These are phyloP conservation scores for Penelope pileata DNA, from an alignment of 2,113 vertebrate genomes.

Conservation along the genomic window DNA sequence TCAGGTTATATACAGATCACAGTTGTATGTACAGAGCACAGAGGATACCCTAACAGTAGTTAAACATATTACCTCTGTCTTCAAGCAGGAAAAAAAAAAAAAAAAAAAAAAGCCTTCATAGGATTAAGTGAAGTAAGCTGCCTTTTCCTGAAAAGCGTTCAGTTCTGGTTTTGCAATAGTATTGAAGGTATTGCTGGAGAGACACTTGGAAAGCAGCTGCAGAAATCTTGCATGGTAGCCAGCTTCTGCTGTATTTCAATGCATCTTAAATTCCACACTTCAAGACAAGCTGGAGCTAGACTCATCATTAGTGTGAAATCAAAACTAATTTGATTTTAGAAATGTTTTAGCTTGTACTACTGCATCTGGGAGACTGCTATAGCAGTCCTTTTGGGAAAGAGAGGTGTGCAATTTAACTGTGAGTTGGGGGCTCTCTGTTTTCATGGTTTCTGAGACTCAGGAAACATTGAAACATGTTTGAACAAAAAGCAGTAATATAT, in stretches of 20 bases:
- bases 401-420: neutral
- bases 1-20: neutral
- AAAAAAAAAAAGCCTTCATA: neutral
- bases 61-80: neutral
- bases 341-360: neutral
- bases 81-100: neutral
- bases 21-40: neutral
- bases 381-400: neutral
- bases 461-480: neutral
- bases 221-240: neutral
- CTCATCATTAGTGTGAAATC: neutral
- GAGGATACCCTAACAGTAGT: neutral
- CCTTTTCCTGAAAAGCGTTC: neutral
- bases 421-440: neutral
- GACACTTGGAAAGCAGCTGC: neutral
- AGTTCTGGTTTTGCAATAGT: neutral
- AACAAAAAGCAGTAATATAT: neutral
- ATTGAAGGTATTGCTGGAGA: neutral
- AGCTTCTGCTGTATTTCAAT: neutral
- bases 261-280: neutral
- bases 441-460: neutral
- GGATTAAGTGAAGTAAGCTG: neutral
- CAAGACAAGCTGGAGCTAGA: neutral
- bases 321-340: neutral
- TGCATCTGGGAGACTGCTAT: neutral